Evolutionary conservation across 2,797 vertebrate genomes (phyloP).

Genomic region (Sebastes vulpes): DNA sequence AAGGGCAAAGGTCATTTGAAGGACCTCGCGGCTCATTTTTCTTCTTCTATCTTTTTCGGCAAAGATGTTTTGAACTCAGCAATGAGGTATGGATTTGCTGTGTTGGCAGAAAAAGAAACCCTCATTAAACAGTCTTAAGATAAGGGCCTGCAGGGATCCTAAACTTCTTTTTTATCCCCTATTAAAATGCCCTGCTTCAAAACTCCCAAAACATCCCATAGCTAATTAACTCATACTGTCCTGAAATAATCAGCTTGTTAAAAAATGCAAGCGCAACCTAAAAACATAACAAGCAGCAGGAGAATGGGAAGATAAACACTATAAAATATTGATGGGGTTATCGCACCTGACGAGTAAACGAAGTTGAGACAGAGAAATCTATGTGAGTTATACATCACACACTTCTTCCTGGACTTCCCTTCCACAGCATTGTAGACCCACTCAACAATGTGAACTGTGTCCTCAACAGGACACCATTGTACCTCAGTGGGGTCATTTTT

Average conservation of each 20-base stretch:
- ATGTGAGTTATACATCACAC: slow-evolving; percentile 46
- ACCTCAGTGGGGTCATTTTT: slow-evolving; percentile 58
- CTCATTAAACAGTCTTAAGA: slow-evolving; percentile 67
- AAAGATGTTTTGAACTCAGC: slow-evolving; percentile 39
- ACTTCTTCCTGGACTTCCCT: slow-evolving; percentile 44
- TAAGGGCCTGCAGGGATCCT: slow-evolving; percentile 54
- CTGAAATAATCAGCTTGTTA: slow-evolving; percentile 51
- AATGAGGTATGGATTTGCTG: slow-evolving; percentile 53
- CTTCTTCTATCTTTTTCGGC: slow-evolving; percentile 20
- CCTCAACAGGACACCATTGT: slow-evolving; percentile 81
- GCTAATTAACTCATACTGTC: slow-evolving; percentile 69
- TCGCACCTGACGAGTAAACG: slow-evolving; percentile 14
- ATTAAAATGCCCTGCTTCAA: slow-evolving; percentile 63
- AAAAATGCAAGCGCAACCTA: slow-evolving; percentile 36
- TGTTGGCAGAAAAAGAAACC: slow-evolving; percentile 59
- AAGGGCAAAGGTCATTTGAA: slow-evolving; percentile 11
- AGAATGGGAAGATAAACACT: slow-evolving; percentile 28
- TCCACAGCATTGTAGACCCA: slow-evolving; percentile 43
- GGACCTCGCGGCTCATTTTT: not conserved
- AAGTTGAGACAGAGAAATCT: slow-evolving; percentile 13
- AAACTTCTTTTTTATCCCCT: slow-evolving; percentile 58
- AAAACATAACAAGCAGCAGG: slow-evolving; percentile 38
- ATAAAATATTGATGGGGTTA: slow-evolving; percentile 10
- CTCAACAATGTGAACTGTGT: slow-evolving; percentile 83
- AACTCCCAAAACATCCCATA: slow-evolving; percentile 59